These are phyloP conservation scores for Leptothorax acervorum DNA, from an alignment of 2,888 invertebrate genomes.

Conservation along the genomic window DNA sequence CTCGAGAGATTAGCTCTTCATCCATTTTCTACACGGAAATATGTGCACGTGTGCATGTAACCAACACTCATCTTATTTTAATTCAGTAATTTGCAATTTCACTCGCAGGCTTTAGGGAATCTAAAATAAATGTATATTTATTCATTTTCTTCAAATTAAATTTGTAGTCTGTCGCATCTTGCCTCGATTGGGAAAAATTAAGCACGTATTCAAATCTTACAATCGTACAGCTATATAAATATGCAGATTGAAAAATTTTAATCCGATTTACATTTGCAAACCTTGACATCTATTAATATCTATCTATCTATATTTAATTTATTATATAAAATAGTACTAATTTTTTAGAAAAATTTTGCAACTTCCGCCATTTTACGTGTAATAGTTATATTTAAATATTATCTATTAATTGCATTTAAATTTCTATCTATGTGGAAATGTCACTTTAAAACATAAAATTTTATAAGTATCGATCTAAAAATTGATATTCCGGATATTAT, in stretches of 20 bases:
- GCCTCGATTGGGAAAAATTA: neutral
- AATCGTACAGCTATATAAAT: neutral
- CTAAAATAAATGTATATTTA: neutral
- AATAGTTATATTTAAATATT: neutral
- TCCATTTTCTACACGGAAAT: neutral
- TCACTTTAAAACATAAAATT: neutral
- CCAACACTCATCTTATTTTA: neutral
- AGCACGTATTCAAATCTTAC: neutral
- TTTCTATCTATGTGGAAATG: neutral
- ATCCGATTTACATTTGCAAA: neutral
- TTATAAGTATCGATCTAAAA: neutral
- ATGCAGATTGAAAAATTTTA: neutral
- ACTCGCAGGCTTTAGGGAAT: neutral
- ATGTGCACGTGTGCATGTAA: neutral
- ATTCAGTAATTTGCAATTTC: neutral
- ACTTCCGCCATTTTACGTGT: neutral
- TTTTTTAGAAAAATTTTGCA: neutral
- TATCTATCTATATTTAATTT: neutral
- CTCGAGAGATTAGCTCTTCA: slow-evolving; percentile 16
- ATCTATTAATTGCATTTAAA: neutral
- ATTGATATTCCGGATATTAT: neutral
- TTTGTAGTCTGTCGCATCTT: neutral
- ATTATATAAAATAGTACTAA: neutral
- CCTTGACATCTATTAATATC: neutral
- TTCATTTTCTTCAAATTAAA: slow-evolving; percentile 2